phyloP scores from a whole-genome alignment of 2,113 vertebrate genomes.

The Ardeotis arabs region DNA sequence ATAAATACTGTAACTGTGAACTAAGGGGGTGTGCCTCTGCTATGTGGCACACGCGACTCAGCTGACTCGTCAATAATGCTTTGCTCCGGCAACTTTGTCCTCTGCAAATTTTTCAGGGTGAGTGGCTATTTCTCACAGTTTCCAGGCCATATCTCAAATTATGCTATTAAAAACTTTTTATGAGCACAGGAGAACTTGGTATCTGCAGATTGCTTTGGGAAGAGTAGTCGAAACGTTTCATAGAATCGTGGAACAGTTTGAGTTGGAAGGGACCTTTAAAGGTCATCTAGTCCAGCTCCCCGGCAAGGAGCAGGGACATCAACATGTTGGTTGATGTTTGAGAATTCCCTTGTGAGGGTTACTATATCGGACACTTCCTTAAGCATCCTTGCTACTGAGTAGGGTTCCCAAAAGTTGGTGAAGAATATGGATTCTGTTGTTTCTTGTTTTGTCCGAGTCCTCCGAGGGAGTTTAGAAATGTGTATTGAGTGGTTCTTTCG shows the following conservation, averaged over 20 bases:
- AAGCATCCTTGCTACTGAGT: background rate
- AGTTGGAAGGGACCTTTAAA: too few species aligned
- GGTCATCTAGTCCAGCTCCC: too few species aligned
- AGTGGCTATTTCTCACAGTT: too few species aligned
- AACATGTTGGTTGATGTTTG: background rate
- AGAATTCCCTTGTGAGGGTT: background rate
- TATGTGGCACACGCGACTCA: too few species aligned
- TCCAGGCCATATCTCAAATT: background rate
- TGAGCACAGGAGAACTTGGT: background rate
- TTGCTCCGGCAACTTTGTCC: too few species aligned
- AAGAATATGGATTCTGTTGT: background rate
- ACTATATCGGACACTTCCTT: background rate
- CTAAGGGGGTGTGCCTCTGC: too few species aligned
- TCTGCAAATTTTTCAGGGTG: too few species aligned
- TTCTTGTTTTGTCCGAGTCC: background rate
- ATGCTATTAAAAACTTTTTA: background rate
- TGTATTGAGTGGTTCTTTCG: background rate
- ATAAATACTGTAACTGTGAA: too few species aligned
- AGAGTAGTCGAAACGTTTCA: accelerated
- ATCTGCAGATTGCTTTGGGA: background rate
- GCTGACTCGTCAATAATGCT: too few species aligned
- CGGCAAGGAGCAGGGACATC: too few species aligned
- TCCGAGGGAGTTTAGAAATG: background rate
- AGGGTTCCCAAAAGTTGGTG: background rate
- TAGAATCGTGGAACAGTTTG: too few species aligned